Conservation (phyloP, 2,113 vertebrate species). For the Hippocampus comes region DNA sequence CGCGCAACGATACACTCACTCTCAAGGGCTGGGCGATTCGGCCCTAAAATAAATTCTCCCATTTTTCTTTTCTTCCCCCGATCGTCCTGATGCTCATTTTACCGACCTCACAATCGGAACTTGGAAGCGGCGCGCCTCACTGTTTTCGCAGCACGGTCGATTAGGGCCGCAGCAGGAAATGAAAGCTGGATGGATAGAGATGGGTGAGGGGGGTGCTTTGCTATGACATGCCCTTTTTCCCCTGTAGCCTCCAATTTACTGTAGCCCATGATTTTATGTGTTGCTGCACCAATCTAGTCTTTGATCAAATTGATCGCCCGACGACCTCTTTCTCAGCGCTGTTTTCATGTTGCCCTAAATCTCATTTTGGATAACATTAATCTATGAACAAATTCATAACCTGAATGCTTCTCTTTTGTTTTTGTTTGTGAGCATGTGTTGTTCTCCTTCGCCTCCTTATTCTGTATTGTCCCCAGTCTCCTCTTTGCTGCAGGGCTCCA, state of each 20-base stretch:
- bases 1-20: neutral
- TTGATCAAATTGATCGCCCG: neutral
- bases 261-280: neutral
- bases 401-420: too few species aligned
- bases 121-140: slow-evolving; percentile 61
- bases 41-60: neutral
- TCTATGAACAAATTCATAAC: too few species aligned
- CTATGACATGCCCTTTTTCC: neutral
- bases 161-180: slow-evolving; percentile 49
- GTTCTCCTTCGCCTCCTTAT: too few species aligned
- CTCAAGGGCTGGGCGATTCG: neutral
- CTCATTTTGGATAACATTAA: too few species aligned
- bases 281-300: neutral
- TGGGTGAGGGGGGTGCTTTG: neutral
- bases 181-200: slow-evolving; percentile 28
- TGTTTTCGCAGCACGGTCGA: slow-evolving; percentile 22
- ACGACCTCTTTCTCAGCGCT: too few species aligned
- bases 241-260: neutral
- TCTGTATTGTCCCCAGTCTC: neutral
- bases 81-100: slow-evolving; percentile 56
- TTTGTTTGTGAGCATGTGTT: too few species aligned
- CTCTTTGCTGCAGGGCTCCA: neutral
- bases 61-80: neutral
- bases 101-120: slow-evolving; percentile 64
- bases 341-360: neutral